Conservation (phyloP, 2,113 vertebrate species). For the Grammomys surdaster region DNA sequence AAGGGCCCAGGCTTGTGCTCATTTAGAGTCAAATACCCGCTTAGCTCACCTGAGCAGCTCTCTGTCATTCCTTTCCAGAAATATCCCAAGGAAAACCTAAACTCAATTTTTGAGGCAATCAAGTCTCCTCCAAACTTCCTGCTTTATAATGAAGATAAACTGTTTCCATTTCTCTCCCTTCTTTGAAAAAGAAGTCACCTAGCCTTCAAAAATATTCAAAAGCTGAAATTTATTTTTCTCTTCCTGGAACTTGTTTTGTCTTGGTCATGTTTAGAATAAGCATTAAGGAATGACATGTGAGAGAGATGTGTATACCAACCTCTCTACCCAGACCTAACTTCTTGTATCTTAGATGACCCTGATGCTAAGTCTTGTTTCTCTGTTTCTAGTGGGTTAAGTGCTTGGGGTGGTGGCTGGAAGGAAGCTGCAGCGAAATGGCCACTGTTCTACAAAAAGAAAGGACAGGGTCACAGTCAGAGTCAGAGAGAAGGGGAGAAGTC, state of each 20-base stretch:
- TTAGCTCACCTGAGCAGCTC: not conserved
- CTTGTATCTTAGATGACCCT: not conserved
- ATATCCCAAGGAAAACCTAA: slow-evolving; percentile 14
- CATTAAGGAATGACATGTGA: not conserved
- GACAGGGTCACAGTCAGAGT: not conserved
- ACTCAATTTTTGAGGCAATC: slow-evolving; percentile 14
- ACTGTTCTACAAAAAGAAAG: slow-evolving; percentile 32
- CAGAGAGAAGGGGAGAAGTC: not conserved
- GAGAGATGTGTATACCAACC: not conserved
- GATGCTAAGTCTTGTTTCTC: not conserved
- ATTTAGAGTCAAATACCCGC: not conserved
- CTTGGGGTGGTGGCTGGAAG: not conserved
- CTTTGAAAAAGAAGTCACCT: not conserved
- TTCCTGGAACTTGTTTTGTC: slow-evolving; percentile 5
- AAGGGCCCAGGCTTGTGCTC: not conserved
- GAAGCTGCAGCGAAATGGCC: not conserved
- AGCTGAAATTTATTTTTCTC: not conserved
- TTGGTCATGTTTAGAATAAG: not conserved
- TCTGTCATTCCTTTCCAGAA: not conserved
- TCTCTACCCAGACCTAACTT: not conserved
- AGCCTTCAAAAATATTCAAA: slow-evolving; percentile 17
- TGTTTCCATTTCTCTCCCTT: not conserved
- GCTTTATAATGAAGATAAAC: slow-evolving; percentile 57
- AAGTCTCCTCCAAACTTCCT: not conserved
- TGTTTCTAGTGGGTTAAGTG: not conserved